Base-by-base conservation (phyloP, 2,113 vertebrate genomes). In the Cygnus atratus region DNA sequence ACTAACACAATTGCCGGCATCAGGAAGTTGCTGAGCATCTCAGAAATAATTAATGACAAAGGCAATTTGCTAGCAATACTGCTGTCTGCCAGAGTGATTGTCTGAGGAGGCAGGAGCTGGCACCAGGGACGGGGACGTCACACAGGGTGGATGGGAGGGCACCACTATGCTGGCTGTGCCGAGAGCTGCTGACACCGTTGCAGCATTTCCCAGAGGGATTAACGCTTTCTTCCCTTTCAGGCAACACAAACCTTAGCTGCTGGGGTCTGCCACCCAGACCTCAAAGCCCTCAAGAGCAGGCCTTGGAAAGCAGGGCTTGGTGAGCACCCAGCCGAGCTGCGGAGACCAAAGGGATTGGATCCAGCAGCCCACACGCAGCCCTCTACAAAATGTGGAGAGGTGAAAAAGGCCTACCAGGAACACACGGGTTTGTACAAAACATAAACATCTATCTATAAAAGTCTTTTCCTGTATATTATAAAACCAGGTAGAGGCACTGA, bases 81-180 rank as follows among this genome's bases (percentile, higher is more conserved):
- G 61, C 20, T 54, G 21, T 59, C 21, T 78, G 61, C 37, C 65
- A 44, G 37, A 73, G 41, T 29, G 61, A 68, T 28, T 28, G 72
- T 35, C 41, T 75, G 26, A 76, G 74, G 26, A 85, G 16, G 39
- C 67, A 5, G 2, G 29, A 79, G 29, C 48, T 80, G 50, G 61
- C 33, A 61, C 7, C n/a, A 29, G 11, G 25, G 10, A 55, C 0
- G 0, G 39, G 33, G 35, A 41, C 15, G 33, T 39, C 2, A 28
- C 18, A 13, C 11, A 20, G 26, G 11, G 7, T 7, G 3, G 26
- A 24, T 52, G 50, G 50, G 50, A 52, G 24, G 50, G 1, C 7
- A 83, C 13, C 39, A 22, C 29, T 5, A 43, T 0, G 0, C 15
- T 24, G 14, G 17, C 46, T 78, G 13, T 3, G 7, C 25, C 52